Evolutionary conservation across 2,888 invertebrate species (phyloP).

Genomic region (Cylindroiulus punctatus): DNA sequence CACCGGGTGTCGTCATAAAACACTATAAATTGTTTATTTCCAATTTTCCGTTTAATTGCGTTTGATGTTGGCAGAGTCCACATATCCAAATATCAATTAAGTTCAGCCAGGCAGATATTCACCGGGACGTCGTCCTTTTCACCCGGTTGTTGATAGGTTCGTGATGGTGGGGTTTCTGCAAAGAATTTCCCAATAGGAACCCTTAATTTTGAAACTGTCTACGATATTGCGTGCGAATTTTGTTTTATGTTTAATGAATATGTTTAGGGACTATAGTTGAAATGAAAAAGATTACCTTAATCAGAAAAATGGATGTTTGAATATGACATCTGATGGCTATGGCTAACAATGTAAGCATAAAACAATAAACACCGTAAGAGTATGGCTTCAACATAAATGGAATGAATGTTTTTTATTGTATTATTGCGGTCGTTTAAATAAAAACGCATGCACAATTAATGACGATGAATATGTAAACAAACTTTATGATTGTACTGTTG

Average conservation of each 20-base stretch:
- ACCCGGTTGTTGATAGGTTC: neutral
- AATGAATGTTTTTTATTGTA: neutral
- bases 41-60: neutral
- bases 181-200: neutral
- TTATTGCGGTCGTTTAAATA: neutral
- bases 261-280: neutral
- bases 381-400: slow-evolving; percentile 5
- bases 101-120: neutral
- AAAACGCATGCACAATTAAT: neutral
- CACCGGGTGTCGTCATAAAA: slow-evolving; percentile 38
- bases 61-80: slow-evolving; percentile 16
- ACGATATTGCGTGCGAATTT: neutral
- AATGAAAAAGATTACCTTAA: slow-evolving; percentile 50
- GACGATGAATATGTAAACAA: neutral
- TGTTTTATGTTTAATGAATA: neutral
- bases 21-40: neutral
- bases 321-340: slow-evolving; percentile 53
- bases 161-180: neutral
- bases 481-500: neutral
- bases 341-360: slow-evolving; percentile 47
- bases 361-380: slow-evolving; percentile 39
- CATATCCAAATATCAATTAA: neutral
- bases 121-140: neutral
- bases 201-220: neutral
- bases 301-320: slow-evolving; percentile 55